Conservation (phyloP, 2,113 vertebrate genomes). For the Halichoeres trimaculatus region DNA sequence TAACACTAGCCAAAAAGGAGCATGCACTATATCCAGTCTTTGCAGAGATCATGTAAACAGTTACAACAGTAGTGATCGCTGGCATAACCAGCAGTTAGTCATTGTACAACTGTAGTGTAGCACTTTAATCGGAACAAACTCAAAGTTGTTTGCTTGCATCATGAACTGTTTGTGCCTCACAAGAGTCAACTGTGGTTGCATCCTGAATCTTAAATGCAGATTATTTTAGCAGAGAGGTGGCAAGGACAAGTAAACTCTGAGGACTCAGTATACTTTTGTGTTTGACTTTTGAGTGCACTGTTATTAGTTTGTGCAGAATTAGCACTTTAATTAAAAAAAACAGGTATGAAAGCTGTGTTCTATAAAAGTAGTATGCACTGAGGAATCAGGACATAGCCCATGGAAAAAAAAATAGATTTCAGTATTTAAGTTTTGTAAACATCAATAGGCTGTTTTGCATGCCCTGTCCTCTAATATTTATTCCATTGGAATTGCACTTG, state of each 20-base stretch:
- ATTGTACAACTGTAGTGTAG: constrained; percentile 32
- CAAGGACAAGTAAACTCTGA: background rate
- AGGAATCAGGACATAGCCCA: constrained; percentile 10
- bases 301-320: background rate
- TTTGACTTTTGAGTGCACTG: no score
- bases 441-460: constrained; percentile 44
- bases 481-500: constrained; percentile 9
- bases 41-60: constrained; percentile 28
- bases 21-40: constrained; percentile 43
- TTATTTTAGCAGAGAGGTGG: background rate
- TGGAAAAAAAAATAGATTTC: constrained; percentile 8
- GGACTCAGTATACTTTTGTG: no score
- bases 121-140: constrained; percentile 44
- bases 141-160: constrained; percentile 5
- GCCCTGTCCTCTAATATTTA: constrained; percentile 46
- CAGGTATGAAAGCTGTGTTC: no score
- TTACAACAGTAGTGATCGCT: constrained; percentile 35
- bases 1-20: constrained; percentile 28
- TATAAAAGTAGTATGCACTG: background rate
- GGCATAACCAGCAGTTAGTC: constrained; percentile 37
- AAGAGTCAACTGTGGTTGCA: background rate
- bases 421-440: constrained; percentile 25
- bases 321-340: no score
- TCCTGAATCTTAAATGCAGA: constrained; percentile 15
- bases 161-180: constrained; percentile 14